Percentiles rank a stretch among this genome's conserved stretches.
Conservation (phyloP, 2,113 vertebrate species). For the Cathartes aura region DNA sequence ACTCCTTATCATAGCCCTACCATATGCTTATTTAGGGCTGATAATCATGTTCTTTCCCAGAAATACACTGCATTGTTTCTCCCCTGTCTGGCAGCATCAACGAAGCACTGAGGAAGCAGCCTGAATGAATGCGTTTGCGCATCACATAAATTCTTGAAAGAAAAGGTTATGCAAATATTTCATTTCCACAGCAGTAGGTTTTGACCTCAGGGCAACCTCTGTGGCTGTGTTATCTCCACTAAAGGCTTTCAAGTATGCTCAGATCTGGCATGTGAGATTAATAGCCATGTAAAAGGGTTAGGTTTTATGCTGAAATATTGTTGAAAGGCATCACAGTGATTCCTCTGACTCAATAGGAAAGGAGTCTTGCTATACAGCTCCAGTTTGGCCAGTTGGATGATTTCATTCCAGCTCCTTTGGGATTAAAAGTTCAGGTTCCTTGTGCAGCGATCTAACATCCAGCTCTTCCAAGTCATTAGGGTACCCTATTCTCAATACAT, state of each 20-base stretch:
- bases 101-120: neutral
- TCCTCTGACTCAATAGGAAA: neutral
- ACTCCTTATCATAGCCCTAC: neutral
- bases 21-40: neutral
- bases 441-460: neutral
- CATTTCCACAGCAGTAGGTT: neutral
- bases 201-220: neutral
- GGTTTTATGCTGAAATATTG: neutral
- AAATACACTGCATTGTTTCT: neutral
- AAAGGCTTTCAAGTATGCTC: neutral
- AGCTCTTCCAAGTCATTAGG: neutral
- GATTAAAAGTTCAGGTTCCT: neutral
- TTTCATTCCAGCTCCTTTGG: neutral
- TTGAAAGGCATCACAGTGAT: neutral
- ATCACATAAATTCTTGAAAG: neutral
- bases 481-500: accelerated
- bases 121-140: neutral
- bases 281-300: neutral
- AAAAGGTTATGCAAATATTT: slow-evolving; percentile 54
- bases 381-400: neutral
- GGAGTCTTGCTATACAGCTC: neutral
- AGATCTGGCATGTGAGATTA: neutral
- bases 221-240: neutral
- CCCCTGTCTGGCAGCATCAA: neutral
- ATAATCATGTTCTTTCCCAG: neutral